phyloP scores from a whole-genome alignment of 2,113 vertebrate genomes.

The Epinephelus cyanopodus region DNA sequence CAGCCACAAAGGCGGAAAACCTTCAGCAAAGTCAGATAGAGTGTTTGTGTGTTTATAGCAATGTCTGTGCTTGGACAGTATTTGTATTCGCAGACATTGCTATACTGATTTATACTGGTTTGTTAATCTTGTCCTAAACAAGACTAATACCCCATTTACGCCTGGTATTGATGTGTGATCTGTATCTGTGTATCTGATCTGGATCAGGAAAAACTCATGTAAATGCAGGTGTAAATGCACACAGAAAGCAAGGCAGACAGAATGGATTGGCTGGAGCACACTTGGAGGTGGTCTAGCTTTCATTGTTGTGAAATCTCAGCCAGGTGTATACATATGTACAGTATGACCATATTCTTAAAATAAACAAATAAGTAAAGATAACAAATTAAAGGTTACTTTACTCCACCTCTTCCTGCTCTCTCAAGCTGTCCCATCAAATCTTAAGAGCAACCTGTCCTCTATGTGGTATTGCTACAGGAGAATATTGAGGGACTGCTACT shows the following conservation, averaged over 20 bases:
- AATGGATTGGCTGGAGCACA: neutral
- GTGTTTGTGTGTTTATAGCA: conserved; percentile 5
- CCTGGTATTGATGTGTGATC: neutral
- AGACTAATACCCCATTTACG: neutral
- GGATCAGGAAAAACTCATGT: neutral
- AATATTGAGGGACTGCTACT: neutral
- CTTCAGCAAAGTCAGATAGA: conserved; percentile 40
- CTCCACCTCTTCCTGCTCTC: neutral
- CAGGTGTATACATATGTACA: neutral
- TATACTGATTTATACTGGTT: neutral
- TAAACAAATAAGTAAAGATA: neutral
- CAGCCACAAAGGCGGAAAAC: conserved; percentile 49
- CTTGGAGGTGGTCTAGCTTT: neutral
- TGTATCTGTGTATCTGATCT: neutral
- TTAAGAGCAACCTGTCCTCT: no score
- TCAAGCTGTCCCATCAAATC: no score
- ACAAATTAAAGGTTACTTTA: neutral
- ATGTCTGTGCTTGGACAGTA: neutral
- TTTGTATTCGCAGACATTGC: neutral
- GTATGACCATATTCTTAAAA: neutral
- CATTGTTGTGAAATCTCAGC: neutral
- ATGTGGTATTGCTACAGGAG: neutral
- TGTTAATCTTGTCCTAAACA: neutral
- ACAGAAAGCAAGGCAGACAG: neutral
- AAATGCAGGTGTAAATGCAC: neutral